These are phyloP conservation scores for Xanthostigma xanthostigma DNA, from an alignment of 2,888 invertebrate species.

Conservation along the genomic window DNA sequence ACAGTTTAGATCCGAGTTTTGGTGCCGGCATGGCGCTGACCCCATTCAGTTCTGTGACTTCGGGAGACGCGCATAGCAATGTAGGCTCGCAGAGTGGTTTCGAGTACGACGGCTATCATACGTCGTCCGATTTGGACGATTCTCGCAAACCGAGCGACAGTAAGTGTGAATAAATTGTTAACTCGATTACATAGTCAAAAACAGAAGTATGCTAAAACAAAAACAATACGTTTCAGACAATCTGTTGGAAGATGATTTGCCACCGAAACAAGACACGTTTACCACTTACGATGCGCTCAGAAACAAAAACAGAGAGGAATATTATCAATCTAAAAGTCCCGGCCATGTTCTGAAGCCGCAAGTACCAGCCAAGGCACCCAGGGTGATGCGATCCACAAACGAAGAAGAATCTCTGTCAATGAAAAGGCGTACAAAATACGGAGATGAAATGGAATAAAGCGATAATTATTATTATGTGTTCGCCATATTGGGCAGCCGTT, in stretches of 20 bases:
- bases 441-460: too few species aligned
- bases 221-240: too few species aligned
- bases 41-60: constrained; percentile 27
- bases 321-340: constrained; percentile 17
- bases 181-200: neutral
- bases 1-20: constrained; percentile 30
- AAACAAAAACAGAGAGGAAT: constrained; percentile 51
- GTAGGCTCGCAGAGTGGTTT: constrained; percentile 28
- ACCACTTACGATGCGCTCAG: constrained; percentile 55
- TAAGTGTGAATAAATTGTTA: constrained; percentile 18
- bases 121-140: constrained; percentile 33
- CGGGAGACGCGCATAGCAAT: constrained; percentile 40
- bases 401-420: too few species aligned
- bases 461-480: too few species aligned
- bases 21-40: constrained; percentile 31
- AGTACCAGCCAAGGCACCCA: too few species aligned
- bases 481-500: too few species aligned
- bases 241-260: constrained; percentile 31
- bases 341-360: too few species aligned
- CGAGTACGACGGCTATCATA: neutral
- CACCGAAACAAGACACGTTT: constrained; percentile 23
- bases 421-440: too few species aligned
- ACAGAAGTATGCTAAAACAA: too few species aligned
- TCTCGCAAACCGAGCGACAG: constrained; percentile 38
- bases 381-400: too few species aligned